Base-by-base conservation (phyloP, 2,888 invertebrate genomes). In the Conistra vaccinii region DNA sequence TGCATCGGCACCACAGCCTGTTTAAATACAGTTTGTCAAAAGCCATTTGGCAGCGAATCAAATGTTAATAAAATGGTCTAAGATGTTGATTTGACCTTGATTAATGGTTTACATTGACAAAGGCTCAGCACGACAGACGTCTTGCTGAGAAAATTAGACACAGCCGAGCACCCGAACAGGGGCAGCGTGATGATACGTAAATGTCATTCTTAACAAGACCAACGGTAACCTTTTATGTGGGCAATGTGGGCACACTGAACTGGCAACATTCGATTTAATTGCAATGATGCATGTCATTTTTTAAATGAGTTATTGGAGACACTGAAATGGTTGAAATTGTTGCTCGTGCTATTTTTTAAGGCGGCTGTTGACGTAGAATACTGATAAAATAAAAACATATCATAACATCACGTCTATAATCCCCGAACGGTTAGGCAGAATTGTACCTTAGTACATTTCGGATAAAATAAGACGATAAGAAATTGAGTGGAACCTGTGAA, bases 51-150 rank as follows among this genome's bases (percentile, higher is more conserved):
- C 89, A 89, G 90, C 92, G 92, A 88, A 91, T 90, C 92, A 89
- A 94, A 93, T 92, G 89, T 87, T 91, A 92, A 92, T 90, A 91
- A 91, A 90, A 90, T 88, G 88, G 80, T 82, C 86, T 84, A 84
- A 87, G 89, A 87, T 79, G 88, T 88, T 93, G 93, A 95, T 93
- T 92, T 91, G 93, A 91, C 85, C 90, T 90, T 96, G 96, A 96
- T 96, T 95, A 94, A 96, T 96, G 95, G 91, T 83, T 73, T 70
- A 83, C 86, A 92, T 91, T 93, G 93, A 95, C 93, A 95, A 95
- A 91, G 88, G 92, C 95, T 2, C 95, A 95, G 95, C 95, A 91
- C 82, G 95, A 90, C 75, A 78, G 89, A 90, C 86, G 90, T 88
- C 95, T 92, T 78, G 94, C 94, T 94, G 95, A 32, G 95, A 87